Evolutionary conservation across 1,140 invertebrate genomes (phyloP).

Genomic region (Heliconius hewitsoni): DNA sequence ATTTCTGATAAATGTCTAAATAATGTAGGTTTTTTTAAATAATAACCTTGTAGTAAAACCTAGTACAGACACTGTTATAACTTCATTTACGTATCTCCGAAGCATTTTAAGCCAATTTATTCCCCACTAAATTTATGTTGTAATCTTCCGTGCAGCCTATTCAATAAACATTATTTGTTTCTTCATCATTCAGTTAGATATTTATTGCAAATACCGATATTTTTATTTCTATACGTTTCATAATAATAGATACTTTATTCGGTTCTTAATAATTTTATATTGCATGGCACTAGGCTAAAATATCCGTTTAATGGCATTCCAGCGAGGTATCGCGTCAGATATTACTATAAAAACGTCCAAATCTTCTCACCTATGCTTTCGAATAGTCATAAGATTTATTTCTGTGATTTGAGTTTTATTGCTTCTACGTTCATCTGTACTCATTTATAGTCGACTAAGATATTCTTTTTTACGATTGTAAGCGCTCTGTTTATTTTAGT

Average conservation of each 20-base stretch:
- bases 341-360: conserved; percentile 60
- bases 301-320: conserved; percentile 65
- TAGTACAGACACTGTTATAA: neutral
- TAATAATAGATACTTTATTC: conserved; percentile 48
- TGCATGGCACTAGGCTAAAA: conserved; percentile 57
- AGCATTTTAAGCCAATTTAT: conserved; percentile 45
- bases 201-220: conserved; percentile 50
- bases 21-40: neutral
- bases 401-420: conserved; percentile 79
- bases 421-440: conserved; percentile 75
- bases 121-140: conserved; percentile 40
- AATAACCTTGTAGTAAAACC: neutral
- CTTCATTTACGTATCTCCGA: conserved; percentile 17
- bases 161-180: conserved; percentile 48
- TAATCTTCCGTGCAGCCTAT: conserved; percentile 42
- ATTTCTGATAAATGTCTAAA: neutral
- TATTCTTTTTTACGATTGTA: conserved; percentile 80
- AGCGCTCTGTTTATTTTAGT: conserved; percentile 80
- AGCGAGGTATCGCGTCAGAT: conserved; percentile 55
- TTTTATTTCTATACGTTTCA: conserved; percentile 55
- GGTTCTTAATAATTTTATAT: conserved; percentile 53
- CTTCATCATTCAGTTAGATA: conserved; percentile 40
- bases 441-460: conserved; percentile 79
- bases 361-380: conserved; percentile 68
- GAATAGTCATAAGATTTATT: conserved; percentile 77